Conservation (phyloP, 2,113 vertebrate species). For the Ammodytes dubius region DNA sequence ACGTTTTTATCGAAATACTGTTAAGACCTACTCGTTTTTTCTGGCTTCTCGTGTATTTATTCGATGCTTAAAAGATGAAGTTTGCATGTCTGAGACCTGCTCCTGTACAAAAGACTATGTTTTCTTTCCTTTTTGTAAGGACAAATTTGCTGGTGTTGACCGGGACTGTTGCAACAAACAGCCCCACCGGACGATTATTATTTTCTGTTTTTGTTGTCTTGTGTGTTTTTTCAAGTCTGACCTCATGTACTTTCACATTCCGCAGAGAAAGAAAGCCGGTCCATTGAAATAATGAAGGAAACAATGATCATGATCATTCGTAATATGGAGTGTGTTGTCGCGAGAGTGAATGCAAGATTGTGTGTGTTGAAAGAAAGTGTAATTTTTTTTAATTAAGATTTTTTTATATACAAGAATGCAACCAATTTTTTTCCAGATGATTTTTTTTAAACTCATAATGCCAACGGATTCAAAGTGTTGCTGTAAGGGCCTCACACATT, state of each 20-base stretch:
- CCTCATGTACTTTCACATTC: conserved; percentile 78
- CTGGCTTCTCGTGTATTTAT: conserved; percentile 62
- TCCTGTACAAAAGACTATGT: conserved; percentile 41
- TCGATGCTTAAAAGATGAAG: conserved; percentile 59
- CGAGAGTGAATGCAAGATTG: conserved; percentile 49
- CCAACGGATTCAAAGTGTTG: conserved; percentile 79
- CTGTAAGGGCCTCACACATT: conserved; percentile 47
- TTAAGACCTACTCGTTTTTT: conserved; percentile 14
- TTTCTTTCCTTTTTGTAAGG: conserved; percentile 47
- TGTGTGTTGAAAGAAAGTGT: conserved; percentile 37
- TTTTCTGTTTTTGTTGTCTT: background rate
- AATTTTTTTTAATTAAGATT: conserved; percentile 47
- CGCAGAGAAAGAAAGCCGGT: conserved; percentile 48
- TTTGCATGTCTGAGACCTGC: conserved; percentile 74
- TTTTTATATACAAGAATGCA: conserved; percentile 56
- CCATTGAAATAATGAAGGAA: conserved; percentile 37
- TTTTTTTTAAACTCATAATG: conserved; percentile 72
- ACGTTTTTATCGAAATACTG: conserved; percentile 15
- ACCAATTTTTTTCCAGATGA: conserved; percentile 35
- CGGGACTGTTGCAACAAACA: background rate
- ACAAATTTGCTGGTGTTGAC: conserved; percentile 23
- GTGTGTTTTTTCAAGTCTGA: conserved; percentile 33
- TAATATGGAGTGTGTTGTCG: conserved; percentile 26
- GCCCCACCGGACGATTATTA: background rate
- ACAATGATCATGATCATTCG: conserved; percentile 27